Percentiles rank a stretch among this genome's conserved stretches.
Conservation (phyloP, 2,888 invertebrate genomes). For the Hydropsyche betteni region DNA sequence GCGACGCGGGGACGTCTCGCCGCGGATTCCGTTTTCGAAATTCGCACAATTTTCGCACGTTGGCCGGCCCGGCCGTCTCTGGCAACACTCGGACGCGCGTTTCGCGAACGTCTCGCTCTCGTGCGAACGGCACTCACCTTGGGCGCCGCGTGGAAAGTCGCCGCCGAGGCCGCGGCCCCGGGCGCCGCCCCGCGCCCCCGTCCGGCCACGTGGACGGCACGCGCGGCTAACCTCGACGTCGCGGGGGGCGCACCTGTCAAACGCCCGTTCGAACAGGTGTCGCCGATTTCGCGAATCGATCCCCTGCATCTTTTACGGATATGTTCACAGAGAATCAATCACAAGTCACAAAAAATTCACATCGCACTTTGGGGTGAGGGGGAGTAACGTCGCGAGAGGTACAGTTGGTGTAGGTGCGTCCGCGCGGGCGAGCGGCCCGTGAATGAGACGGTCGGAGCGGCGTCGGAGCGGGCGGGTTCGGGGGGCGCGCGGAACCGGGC, state of each 20-base stretch:
- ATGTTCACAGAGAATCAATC: background rate
- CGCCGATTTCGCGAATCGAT: background rate
- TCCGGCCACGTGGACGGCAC: slow-evolving; percentile 57
- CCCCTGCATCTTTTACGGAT: background rate
- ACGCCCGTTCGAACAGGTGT: slow-evolving; percentile 55
- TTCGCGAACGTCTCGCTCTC: background rate
- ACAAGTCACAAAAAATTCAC: background rate
- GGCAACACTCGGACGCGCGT: slow-evolving; percentile 55
- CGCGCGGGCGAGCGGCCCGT: slow-evolving; percentile 29
- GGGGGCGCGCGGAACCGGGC: slow-evolving; percentile 50
- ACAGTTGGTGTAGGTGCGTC: background rate
- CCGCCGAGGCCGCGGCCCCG: slow-evolving; percentile 51
- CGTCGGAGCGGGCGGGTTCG: slow-evolving; percentile 52
- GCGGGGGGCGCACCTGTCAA: slow-evolving; percentile 55
- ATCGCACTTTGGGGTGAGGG: slow-evolving; percentile 23
- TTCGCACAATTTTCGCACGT: background rate
- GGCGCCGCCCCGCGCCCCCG: slow-evolving; percentile 63
- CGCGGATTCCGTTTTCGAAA: slow-evolving; percentile 33
- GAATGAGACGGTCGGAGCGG: slow-evolving; percentile 44
- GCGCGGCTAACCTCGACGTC: slow-evolving; percentile 61
- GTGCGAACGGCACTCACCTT: slow-evolving; percentile 7
- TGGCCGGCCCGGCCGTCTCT: no score
- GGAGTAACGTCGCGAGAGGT: slow-evolving; percentile 6
- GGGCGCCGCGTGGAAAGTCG: slow-evolving; percentile 56
- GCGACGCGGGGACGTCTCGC: slow-evolving; percentile 19